A percentile compares a stretch with the other conserved stretches of the same genome.
Conservation (phyloP, 2,888 invertebrate genomes). For the Ashinkailepas kermadecensis region DNA sequence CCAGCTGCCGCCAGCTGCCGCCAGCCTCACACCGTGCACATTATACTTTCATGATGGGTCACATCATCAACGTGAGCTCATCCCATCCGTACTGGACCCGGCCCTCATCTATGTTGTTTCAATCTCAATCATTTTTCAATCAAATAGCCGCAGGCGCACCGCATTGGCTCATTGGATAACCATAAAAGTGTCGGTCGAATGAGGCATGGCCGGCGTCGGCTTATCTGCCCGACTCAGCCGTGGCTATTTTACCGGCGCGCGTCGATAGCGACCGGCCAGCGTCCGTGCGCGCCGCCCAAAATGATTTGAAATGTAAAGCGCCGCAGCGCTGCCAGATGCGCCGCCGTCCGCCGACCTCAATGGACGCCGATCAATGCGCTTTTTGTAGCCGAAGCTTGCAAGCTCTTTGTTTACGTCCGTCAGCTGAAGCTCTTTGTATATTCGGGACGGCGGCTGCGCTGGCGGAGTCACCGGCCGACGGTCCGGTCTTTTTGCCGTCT, state of each 20-base stretch:
- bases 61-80: slow-evolving; percentile 20
- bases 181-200: slow-evolving; percentile 19
- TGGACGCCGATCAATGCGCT: slow-evolving; percentile 6
- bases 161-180: slow-evolving; percentile 23
- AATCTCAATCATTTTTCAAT: slow-evolving; percentile 23
- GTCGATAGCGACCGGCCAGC: neutral
- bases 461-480: neutral
- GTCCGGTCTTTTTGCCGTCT: neutral
- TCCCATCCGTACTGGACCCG: neutral
- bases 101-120: slow-evolving; percentile 11
- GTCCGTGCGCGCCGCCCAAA: slow-evolving; percentile 5
- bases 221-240: neutral
- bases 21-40: neutral
- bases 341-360: neutral
- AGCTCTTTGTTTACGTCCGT: slow-evolving; percentile 15
- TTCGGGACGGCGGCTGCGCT: neutral
- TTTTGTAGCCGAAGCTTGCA: slow-evolving; percentile 7
- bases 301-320: slow-evolving; percentile 19
- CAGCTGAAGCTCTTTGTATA: neutral
- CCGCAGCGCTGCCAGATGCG: neutral
- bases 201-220: slow-evolving; percentile 9
- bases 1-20: neutral
- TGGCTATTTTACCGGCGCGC: neutral
- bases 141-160: slow-evolving; percentile 21
- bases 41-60: slow-evolving; percentile 23